Evolutionary conservation across 1,140 invertebrate species (phyloP).

Genomic region (Rhagoletis pomonella): DNA sequence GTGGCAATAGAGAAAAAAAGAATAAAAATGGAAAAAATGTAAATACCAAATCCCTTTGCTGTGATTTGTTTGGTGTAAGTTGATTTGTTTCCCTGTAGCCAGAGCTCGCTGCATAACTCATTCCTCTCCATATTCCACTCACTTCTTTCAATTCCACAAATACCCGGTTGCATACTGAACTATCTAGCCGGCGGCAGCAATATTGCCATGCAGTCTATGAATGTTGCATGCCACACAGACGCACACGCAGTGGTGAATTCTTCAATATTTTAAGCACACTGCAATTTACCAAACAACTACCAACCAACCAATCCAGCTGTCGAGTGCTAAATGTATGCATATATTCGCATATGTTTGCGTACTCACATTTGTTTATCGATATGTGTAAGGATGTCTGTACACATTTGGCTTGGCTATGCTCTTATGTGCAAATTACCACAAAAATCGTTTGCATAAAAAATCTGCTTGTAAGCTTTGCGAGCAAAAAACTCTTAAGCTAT

Average conservation of each 20-base stretch:
- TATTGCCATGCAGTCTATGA: slow-evolving; percentile 39
- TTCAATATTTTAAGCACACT: slow-evolving; percentile 43
- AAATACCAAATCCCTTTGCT: slow-evolving; percentile 49
- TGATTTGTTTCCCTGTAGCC: slow-evolving; percentile 4
- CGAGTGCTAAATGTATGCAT: not conserved
- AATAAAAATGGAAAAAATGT: slow-evolving; percentile 10
- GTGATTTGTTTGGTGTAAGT: slow-evolving; percentile 49
- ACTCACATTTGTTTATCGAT: not conserved
- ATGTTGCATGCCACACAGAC: slow-evolving; percentile 7
- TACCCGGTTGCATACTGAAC: not conserved
- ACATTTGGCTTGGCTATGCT: not conserved
- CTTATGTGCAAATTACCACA: slow-evolving; percentile 46
- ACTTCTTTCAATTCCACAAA: not conserved
- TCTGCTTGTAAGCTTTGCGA: slow-evolving; percentile 31
- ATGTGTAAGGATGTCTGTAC: not conserved
- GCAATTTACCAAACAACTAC: slow-evolving; percentile 9
- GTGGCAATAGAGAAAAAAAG: not conserved
- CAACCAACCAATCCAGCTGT: slow-evolving; percentile 25
- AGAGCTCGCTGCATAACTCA: not conserved
- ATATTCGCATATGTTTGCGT: slow-evolving; percentile 3
- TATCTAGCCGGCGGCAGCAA: slow-evolving; percentile 3
- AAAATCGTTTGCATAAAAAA: slow-evolving; percentile 52
- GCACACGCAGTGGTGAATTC: not conserved
- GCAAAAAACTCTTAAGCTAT: not conserved
- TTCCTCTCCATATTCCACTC: not conserved